These are phyloP conservation scores for Agonopterix alstromeriana DNA, from an alignment of 2,888 invertebrate species.

Conservation along the genomic window DNA sequence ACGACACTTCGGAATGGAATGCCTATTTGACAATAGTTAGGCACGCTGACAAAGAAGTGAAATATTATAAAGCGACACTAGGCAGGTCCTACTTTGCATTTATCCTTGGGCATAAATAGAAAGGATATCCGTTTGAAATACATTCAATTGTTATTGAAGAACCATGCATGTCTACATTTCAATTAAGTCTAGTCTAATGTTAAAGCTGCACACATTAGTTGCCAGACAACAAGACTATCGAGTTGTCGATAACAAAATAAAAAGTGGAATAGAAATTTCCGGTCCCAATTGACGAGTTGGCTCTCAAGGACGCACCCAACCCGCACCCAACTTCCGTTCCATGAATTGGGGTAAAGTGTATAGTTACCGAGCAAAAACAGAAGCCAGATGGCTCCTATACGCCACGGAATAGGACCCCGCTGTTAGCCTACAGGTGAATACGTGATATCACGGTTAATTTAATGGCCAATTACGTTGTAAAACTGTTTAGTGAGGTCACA, in stretches of 20 bases:
- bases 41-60: slow-evolving; percentile 43
- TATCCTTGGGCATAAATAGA: slow-evolving; percentile 68
- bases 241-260: slow-evolving; percentile 13
- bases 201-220: too few species aligned
- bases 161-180: not conserved
- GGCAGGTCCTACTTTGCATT: slow-evolving; percentile 49
- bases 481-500: slow-evolving; percentile 38
- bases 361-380: slow-evolving; percentile 47
- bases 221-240: not conserved
- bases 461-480: slow-evolving; percentile 37
- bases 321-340: slow-evolving; percentile 67
- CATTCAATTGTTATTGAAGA: not conserved
- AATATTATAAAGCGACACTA: slow-evolving; percentile 39
- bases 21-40: slow-evolving; percentile 5
- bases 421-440: slow-evolving; percentile 22
- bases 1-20: slow-evolving; percentile 6
- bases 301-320: slow-evolving; percentile 63
- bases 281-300: slow-evolving; percentile 39
- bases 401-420: slow-evolving; percentile 2
- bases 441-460: slow-evolving; percentile 24
- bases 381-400: slow-evolving; percentile 13
- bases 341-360: slow-evolving; percentile 49
- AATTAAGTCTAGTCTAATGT: too few species aligned
- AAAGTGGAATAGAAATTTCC: slow-evolving; percentile 49
- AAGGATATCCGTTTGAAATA: slow-evolving; percentile 67